Evolutionary conservation across 2,113 vertebrate species (phyloP).

Genomic region (Archocentrus centrarchus): DNA sequence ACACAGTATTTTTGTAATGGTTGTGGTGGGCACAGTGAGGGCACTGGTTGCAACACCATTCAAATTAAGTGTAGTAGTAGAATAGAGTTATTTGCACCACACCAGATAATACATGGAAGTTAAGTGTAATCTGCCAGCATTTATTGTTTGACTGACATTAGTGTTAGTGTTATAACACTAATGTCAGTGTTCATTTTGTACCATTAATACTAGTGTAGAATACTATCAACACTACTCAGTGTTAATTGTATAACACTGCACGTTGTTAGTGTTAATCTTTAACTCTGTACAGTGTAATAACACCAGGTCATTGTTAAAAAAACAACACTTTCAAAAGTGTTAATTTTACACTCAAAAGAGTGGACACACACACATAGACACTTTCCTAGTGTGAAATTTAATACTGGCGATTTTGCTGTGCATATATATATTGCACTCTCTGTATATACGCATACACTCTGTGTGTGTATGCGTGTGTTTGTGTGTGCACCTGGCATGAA

Average conservation of each 20-base stretch:
- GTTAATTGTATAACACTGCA: too few species aligned
- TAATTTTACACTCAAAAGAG: too few species aligned
- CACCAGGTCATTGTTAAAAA: too few species aligned
- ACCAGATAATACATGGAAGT: background rate
- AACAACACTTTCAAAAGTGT: too few species aligned
- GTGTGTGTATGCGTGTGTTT: background rate
- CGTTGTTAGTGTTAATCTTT: too few species aligned
- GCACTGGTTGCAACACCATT: background rate
- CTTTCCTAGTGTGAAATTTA: too few species aligned
- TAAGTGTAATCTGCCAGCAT: background rate
- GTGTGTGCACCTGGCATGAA: conserved; percentile 8
- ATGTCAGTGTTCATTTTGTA: background rate
- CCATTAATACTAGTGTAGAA: background rate
- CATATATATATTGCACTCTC: too few species aligned
- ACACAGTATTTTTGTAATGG: background rate
- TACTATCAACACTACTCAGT: background rate
- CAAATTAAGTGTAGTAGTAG: background rate
- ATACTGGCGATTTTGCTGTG: too few species aligned
- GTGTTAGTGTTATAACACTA: background rate
- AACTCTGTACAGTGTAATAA: too few species aligned
- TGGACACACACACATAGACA: too few species aligned
- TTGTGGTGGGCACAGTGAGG: background rate
- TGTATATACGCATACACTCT: background rate
- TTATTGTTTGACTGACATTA: background rate
- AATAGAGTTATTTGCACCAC: background rate